Conservation (phyloP, 2,888 invertebrate species). For the Penaeus monodon region DNA sequence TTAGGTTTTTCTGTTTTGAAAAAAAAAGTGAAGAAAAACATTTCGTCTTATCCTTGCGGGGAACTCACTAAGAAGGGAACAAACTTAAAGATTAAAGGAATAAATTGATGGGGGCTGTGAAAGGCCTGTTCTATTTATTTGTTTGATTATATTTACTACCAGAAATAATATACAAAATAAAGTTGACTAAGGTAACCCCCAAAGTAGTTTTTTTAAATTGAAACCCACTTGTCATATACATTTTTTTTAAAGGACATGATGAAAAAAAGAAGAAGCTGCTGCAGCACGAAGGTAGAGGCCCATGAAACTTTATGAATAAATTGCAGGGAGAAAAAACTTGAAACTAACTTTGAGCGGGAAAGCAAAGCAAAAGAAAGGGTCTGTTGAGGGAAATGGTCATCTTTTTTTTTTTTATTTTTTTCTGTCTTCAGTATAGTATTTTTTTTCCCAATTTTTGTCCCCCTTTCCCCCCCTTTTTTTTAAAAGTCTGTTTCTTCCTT, state of each 20-base stretch:
- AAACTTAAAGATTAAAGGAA: constrained; percentile 22
- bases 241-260: constrained; percentile 15
- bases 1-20: constrained; percentile 37
- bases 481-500: no score
- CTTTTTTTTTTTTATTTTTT: no score
- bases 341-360: neutral
- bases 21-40: constrained; percentile 42
- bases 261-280: constrained; percentile 14
- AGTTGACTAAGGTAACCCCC: no score
- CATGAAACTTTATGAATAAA: neutral
- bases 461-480: no score
- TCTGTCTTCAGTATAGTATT: no score
- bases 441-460: no score
- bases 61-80: constrained; percentile 25
- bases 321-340: neutral
- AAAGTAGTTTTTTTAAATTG: neutral
- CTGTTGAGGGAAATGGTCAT: neutral
- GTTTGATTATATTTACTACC: no score
- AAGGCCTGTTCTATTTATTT: neutral
- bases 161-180: no score
- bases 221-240: neutral
- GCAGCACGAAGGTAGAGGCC: neutral
- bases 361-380: constrained; percentile 16
- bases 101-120: constrained; percentile 56
- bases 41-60: constrained; percentile 25